These are phyloP conservation scores for Pteropus alecto DNA, from an alignment of 2,113 vertebrate species.

Conservation along the genomic window DNA sequence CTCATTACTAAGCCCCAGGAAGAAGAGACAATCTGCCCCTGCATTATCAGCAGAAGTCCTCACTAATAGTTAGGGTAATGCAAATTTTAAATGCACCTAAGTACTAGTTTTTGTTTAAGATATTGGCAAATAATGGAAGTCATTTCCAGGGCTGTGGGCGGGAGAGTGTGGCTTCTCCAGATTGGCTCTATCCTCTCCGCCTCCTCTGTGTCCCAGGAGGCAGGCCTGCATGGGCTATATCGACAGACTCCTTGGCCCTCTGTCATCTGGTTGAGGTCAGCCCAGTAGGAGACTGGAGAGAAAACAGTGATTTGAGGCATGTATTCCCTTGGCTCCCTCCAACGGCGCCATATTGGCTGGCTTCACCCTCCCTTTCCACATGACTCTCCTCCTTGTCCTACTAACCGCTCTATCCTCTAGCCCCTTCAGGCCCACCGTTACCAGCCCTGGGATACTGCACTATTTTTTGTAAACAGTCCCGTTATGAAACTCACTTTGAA, in stretches of 20 bases:
- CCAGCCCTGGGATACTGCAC: not conserved
- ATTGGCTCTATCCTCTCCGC: not conserved
- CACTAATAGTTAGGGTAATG: not conserved
- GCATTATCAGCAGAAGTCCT: not conserved
- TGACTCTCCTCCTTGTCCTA: not conserved
- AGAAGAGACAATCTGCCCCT: not conserved
- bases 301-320: not conserved
- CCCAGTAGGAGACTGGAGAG: not conserved
- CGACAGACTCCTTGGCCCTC: not conserved
- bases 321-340: not conserved
- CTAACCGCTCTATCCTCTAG: not conserved
- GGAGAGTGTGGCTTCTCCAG: not conserved
- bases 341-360: not conserved
- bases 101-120: not conserved
- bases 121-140: not conserved
- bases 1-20: not conserved
- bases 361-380: not conserved
- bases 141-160: not conserved
- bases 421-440: not conserved
- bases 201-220: not conserved
- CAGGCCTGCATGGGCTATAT: not conserved
- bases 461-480: not conserved
- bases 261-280: not conserved
- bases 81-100: not conserved
- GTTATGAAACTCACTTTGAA: not conserved